phyloP scores from a whole-genome alignment of 2,888 invertebrate genomes.

The Eilema sororculum region DNA sequence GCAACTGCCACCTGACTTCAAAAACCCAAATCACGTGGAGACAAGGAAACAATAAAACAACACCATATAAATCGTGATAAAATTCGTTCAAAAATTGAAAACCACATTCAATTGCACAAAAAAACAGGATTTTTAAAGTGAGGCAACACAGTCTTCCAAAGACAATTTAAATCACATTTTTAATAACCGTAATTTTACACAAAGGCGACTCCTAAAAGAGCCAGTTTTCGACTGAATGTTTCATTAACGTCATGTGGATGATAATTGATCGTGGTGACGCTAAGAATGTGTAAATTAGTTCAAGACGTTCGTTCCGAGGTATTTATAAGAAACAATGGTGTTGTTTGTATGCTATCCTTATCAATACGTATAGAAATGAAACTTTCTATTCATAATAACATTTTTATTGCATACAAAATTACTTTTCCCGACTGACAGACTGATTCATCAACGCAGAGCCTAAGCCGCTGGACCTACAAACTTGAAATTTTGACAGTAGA shows the following conservation, averaged over 20 bases:
- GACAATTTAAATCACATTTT: conserved; percentile 32
- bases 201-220: conserved; percentile 33
- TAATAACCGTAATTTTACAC: conserved; percentile 25
- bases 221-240: conserved; percentile 50
- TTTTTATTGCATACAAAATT: no score
- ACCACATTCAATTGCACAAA: no score
- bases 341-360: conserved; percentile 20
- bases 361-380: conserved; percentile 15
- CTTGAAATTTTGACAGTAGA: no score
- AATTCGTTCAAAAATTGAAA: no score
- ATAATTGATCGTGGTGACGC: conserved; percentile 30
- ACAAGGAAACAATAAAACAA: no score
- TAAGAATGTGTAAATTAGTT: conserved; percentile 35
- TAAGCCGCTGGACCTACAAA: no score
- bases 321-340: conserved; percentile 14
- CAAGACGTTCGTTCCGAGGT: conserved; percentile 7
- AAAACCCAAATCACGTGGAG: no score
- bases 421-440: no score
- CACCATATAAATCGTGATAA: no score
- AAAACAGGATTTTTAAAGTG: conserved; percentile 3
- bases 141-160: conserved; percentile 16
- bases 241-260: no score
- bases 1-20: no score
- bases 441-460: no score
- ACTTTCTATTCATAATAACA: conserved; percentile 14